A percentile compares a stretch with the other conserved stretches of the same genome.
Evolutionary conservation across 1,140 invertebrate species (phyloP).

Genomic region (Zaprionus ghesquierei): DNA sequence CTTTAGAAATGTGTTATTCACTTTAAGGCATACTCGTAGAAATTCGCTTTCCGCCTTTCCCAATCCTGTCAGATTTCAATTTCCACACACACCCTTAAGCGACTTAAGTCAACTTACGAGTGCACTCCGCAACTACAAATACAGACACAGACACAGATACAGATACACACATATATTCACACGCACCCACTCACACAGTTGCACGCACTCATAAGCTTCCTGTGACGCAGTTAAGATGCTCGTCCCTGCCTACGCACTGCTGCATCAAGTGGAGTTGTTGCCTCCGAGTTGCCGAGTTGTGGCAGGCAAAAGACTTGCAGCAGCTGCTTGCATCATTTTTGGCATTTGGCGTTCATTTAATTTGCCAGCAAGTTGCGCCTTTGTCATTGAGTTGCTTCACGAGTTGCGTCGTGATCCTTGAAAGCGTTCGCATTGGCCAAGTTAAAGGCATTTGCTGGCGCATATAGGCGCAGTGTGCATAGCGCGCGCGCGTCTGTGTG

Average conservation of each 20-base stretch:
- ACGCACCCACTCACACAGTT: neutral
- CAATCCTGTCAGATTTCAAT: neutral
- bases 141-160: neutral
- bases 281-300: neutral
- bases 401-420: slow-evolving; percentile 33
- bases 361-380: slow-evolving; percentile 27
- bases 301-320: neutral
- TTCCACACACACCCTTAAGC: neutral
- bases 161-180: neutral
- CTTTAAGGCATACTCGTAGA: too few relatives aligned
- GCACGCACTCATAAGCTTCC: neutral
- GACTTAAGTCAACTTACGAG: neutral
- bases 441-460: slow-evolving; percentile 32
- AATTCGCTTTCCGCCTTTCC: neutral
- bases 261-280: neutral
- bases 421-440: slow-evolving; percentile 45
- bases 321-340: slow-evolving; percentile 22
- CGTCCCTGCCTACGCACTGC: neutral
- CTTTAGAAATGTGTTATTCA: too few relatives aligned
- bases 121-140: neutral
- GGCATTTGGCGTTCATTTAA: slow-evolving; percentile 39
- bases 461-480: slow-evolving; percentile 34
- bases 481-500: slow-evolving; percentile 5
- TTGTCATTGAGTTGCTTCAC: slow-evolving; percentile 38
- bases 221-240: neutral